Evolutionary conservation across 2,888 invertebrate species (phyloP).

Genomic region (Brachypalpus laphriformis): DNA sequence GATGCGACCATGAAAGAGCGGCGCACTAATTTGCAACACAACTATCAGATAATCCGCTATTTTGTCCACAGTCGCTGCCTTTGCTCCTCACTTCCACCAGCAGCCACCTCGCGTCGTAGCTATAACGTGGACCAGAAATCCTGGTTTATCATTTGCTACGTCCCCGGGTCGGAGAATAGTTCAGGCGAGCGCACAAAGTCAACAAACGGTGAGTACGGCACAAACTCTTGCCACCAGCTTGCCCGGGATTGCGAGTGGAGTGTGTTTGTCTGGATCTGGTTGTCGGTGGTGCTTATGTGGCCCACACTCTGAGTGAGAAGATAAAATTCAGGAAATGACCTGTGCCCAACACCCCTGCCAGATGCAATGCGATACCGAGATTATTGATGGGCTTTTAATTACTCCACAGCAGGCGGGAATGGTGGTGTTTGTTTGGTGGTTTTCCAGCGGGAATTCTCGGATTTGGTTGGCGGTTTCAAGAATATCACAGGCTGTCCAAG

Average conservation of each 20-base stretch:
- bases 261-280: slow-evolving; percentile 65
- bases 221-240: slow-evolving; percentile 56
- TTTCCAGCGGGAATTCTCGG: slow-evolving; percentile 67
- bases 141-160: slow-evolving; percentile 68
- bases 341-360: slow-evolving; percentile 69
- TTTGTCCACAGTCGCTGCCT: slow-evolving; percentile 63
- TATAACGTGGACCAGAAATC: slow-evolving; percentile 68
- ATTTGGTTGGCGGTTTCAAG: slow-evolving; percentile 70
- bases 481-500: slow-evolving; percentile 59
- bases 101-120: slow-evolving; percentile 22
- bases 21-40: slow-evolving; percentile 72
- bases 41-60: slow-evolving; percentile 74
- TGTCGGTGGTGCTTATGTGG: slow-evolving; percentile 51
- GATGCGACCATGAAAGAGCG: slow-evolving; percentile 60
- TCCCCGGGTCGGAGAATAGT: slow-evolving; percentile 52
- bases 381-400: slow-evolving; percentile 74
- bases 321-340: slow-evolving; percentile 74
- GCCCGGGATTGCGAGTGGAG: slow-evolving; percentile 7
- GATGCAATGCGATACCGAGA: slow-evolving; percentile 73
- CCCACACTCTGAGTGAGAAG: slow-evolving; percentile 65
- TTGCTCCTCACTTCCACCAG: neutral
- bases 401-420: slow-evolving; percentile 32
- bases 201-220: slow-evolving; percentile 62
- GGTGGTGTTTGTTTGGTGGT: slow-evolving; percentile 56
- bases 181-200: slow-evolving; percentile 64